Evolutionary conservation across 2,113 vertebrate genomes (phyloP), one percentile per base, ranked within the genome.

Genomic region (Athene cunicularia): DNA sequence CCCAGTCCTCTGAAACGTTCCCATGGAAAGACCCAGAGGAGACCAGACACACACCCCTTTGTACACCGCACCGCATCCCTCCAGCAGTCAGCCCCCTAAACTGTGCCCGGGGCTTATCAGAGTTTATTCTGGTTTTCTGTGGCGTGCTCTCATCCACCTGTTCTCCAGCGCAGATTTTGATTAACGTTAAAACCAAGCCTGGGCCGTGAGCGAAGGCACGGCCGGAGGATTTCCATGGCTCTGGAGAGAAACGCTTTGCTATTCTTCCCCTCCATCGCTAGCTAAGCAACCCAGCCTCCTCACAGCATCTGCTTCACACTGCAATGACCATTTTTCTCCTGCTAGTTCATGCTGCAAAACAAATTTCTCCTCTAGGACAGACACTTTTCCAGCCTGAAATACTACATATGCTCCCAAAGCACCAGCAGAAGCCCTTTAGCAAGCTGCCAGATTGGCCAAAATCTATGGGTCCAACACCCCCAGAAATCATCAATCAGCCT

Each of bases 261-360:
- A n/a, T 26, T 68, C 45, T 33, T 71, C 26, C 33, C n/a, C 73
- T 53, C 53, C 5, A 2, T 41, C 80, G 28, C 76, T 8, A 35
- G 39, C 79, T 23, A 5, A 74, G 80, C 88, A 68, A 52, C 8
- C 47, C 83, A 71, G 75, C 58, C 59, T 53, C 4, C 12, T 81
- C 82, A 39, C 71, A 91, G 55, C 76, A 92, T 22, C 56, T n/a
- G 7, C 72, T 83, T 93, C 87, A 79, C 64, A 41, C 81, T 37
- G 45, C 12, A 13, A 13, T 59, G 63, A 37, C 47, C 87, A 73
- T 90, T 80, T 77, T 59, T 68, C 5, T 90, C 72, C 73, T 80
- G 68, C 59, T 80, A 80, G 11, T 52, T 95, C 81, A 94, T 28
- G 76, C 67, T 88, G 80, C 73, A 95, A 82, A 95, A 88, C 72